Evolutionary conservation across 2,113 vertebrate genomes (phyloP).

Genomic region (Cheilinus undulatus): DNA sequence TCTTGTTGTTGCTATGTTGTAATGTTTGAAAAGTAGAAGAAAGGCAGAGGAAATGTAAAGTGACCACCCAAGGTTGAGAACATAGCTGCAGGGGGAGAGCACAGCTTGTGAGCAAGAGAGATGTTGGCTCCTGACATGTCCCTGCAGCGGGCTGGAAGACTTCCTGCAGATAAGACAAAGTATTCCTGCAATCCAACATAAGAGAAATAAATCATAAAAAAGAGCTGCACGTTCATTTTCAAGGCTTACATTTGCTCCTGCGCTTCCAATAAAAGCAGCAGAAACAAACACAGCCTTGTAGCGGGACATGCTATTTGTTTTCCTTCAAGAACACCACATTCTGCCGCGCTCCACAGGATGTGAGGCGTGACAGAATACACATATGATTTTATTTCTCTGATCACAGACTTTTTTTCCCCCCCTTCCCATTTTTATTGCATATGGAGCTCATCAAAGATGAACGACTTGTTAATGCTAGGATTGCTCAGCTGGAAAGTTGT

Average conservation of each 20-base stretch:
- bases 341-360: slow-evolving; percentile 65
- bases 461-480: slow-evolving; percentile 81
- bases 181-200: slow-evolving; percentile 48
- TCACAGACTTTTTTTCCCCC: slow-evolving; percentile 49
- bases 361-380: slow-evolving; percentile 79
- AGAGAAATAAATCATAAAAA: slow-evolving; percentile 72
- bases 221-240: slow-evolving; percentile 53
- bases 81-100: slow-evolving; percentile 60
- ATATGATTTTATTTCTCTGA: slow-evolving; percentile 81
- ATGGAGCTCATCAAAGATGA: slow-evolving; percentile 82
- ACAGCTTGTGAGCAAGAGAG: slow-evolving; percentile 38
- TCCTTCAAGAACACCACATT: slow-evolving; percentile 73
- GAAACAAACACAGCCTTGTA: slow-evolving; percentile 78
- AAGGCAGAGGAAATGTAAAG: slow-evolving; percentile 59
- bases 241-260: slow-evolving; percentile 60
- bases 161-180: slow-evolving; percentile 77
- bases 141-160: slow-evolving; percentile 62
- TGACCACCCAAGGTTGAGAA: slow-evolving; percentile 75
- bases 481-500: slow-evolving; percentile 82
- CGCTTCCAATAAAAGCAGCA: slow-evolving; percentile 70
- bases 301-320: slow-evolving; percentile 81
- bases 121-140: slow-evolving; percentile 65
- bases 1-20: slow-evolving; percentile 21
- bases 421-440: slow-evolving; percentile 70
- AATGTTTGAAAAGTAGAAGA: slow-evolving; percentile 47